Conservation (phyloP, 2,888 invertebrate species). For the Peribatodes rhomboidaria region DNA sequence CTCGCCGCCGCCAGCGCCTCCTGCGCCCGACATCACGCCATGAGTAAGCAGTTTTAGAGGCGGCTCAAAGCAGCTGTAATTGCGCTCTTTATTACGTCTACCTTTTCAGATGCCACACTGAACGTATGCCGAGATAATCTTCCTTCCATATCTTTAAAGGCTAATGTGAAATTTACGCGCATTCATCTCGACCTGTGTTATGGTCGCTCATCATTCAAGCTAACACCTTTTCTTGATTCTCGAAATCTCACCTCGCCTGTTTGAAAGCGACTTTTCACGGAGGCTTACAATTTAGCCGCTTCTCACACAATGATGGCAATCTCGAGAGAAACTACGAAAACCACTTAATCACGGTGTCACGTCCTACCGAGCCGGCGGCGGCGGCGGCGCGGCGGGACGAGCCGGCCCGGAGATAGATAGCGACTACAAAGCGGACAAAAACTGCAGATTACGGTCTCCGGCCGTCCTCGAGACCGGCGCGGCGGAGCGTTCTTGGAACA, state of each 20-base stretch:
- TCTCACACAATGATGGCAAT: slow-evolving; percentile 40
- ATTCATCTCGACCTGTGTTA: not conserved
- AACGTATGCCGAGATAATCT: not conserved
- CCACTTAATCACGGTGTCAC: slow-evolving; percentile 46
- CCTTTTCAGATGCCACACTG: not conserved
- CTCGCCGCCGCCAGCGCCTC: not conserved
- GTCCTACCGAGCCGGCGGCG: slow-evolving; percentile 27
- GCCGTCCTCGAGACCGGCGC: slow-evolving; percentile 13
- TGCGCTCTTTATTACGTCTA: slow-evolving; percentile 1
- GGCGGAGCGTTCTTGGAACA: slow-evolving; percentile 39
- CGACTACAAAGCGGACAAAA: slow-evolving; percentile 23
- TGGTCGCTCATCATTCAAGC: slow-evolving; percentile 3
- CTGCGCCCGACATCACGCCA: not conserved
- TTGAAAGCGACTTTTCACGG: slow-evolving; percentile 23
- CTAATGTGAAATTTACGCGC: not conserved
- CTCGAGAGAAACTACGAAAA: slow-evolving; percentile 47
- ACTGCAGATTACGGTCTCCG: slow-evolving; percentile 38
- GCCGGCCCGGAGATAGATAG: not conserved
- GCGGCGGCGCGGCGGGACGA: slow-evolving; percentile 22
- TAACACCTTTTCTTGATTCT: not conserved
- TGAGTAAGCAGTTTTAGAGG: slow-evolving; percentile 4
- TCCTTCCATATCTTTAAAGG: not conserved
- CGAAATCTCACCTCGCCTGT: not conserved
- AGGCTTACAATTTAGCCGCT: slow-evolving; percentile 25
- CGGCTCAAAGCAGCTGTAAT: not conserved